Base-by-base conservation (phyloP, 1,140 invertebrate genomes). In the Diorhabda elongata region DNA sequence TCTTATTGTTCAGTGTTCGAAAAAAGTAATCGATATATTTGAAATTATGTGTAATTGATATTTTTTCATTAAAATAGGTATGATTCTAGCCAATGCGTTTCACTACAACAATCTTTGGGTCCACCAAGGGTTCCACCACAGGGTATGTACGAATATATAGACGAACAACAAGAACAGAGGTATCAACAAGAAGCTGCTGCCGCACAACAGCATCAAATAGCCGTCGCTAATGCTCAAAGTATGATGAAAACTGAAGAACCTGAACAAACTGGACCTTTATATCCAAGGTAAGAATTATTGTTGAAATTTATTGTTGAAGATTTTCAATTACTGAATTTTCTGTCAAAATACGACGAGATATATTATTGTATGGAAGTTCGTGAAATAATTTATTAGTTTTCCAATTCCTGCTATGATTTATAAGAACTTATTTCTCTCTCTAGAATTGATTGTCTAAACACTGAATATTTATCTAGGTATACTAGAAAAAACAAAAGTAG, bases 221-320 rank as follows among this genome's bases (percentile, higher is more conserved):
- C 83, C 2, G 85, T 85, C 75, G 82, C 84, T 9, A 83, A 83
- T 8, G 83, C 83, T 0, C 81, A 85, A 70, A 81, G 82, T 2
- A 84, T 87, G 82, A 84, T 87, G 80, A 90, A 89, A 73, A 87
- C 88, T 3, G 90, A 92, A 77, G 84, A 83, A 69, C 77, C 79
- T 67, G 78, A 82, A 64, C 64, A 73, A 84, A 82, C 70, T n/a
- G 88, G 87, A 58, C 89, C 90, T 3, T 85, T 91, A 44, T 91
- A 92, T 81, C 89, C 90, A 68, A 87, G 88, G 88, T 89, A 84
- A 77, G 61, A 57, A 57, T 57, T 8, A 57, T 57, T 2, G 52
- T 57, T 57, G 0, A 57, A 26, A 26, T 26, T 26, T 26, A 26
- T 26, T 26, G 26, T 26, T 26, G 26, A 26, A 26, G 26, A 26